Percentiles rank a stretch among this genome's conserved stretches.
Conservation (phyloP, 1,140 invertebrate genomes). For the Caenorhabditis elegans region DNA sequence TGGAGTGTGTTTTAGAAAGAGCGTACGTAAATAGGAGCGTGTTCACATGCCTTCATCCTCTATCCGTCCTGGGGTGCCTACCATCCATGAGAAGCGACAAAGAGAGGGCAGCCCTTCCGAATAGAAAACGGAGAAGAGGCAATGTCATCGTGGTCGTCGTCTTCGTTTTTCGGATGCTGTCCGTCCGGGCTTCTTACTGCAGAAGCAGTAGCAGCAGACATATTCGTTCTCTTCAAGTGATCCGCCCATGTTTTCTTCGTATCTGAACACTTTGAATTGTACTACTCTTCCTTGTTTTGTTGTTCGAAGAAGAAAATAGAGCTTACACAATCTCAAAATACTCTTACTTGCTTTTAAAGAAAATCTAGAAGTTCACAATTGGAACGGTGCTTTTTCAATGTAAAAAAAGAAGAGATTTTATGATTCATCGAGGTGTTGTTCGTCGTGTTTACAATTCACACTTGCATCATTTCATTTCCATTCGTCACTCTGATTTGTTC, state of each 20-base stretch:
- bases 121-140: not conserved
- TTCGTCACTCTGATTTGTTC: not conserved
- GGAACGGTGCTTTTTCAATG: not conserved
- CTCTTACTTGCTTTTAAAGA: too few species aligned
- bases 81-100: conserved; percentile 11
- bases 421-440: not conserved
- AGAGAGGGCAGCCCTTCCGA: not conserved
- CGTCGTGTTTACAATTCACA: not conserved
- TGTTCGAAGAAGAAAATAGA: not conserved
- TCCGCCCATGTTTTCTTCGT: too few species aligned
- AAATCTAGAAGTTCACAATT: too few species aligned
- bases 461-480: not conserved
- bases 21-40: conserved; percentile 14
- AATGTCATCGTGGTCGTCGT: not conserved
- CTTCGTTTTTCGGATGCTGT: not conserved
- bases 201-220: too few species aligned
- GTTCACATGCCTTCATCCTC: conserved; percentile 2
- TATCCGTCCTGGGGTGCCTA: not conserved
- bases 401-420: not conserved
- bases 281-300: too few species aligned
- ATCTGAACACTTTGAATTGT: too few species aligned
- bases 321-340: too few species aligned
- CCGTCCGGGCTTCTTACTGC: too few species aligned
- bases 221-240: too few species aligned
- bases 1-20: conserved; percentile 13